These are phyloP conservation scores for Sthenelais limicola DNA, from an alignment of 2,888 invertebrate genomes.

Conservation along the genomic window DNA sequence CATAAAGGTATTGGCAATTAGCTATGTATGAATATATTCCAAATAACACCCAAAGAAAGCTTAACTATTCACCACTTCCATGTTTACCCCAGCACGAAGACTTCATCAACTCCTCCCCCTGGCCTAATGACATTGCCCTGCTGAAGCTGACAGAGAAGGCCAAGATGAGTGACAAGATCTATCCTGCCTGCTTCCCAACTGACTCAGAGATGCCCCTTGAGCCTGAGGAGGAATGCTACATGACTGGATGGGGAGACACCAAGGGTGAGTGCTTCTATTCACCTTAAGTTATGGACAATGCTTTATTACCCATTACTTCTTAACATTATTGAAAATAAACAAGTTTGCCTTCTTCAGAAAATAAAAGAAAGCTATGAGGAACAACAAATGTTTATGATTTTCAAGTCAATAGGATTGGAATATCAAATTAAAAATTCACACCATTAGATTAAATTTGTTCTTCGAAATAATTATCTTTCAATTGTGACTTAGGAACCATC, in stretches of 20 bases:
- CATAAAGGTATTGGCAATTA: no score
- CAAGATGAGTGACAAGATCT: not conserved
- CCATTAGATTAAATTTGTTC: no score
- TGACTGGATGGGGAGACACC: conserved; percentile 27
- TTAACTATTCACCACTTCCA: no score
- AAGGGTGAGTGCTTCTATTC: not conserved
- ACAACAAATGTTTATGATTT: no score
- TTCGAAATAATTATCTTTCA: no score
- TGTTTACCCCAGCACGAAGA: conserved; percentile 19
- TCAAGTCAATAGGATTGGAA: no score
- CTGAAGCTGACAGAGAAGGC: not conserved
- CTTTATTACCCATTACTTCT: not conserved
- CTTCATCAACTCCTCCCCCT: conserved; percentile 4
- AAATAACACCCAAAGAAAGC: no score
- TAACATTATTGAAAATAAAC: not conserved
- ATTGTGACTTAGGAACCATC: no score
- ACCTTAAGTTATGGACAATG: not conserved
- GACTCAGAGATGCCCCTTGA: not conserved
- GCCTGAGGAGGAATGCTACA: conserved; percentile 10
- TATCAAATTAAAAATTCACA: no score
- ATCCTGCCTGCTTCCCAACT: conserved; percentile 10
- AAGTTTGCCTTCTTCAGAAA: no score
- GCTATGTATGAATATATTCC: no score
- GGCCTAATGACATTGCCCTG: conserved; percentile 23
- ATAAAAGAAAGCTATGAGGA: no score